Percentiles rank a stretch among this genome's conserved stretches.
phyloP scores from a whole-genome alignment of 2,113 vertebrate species.

The Pipra filicauda region DNA sequence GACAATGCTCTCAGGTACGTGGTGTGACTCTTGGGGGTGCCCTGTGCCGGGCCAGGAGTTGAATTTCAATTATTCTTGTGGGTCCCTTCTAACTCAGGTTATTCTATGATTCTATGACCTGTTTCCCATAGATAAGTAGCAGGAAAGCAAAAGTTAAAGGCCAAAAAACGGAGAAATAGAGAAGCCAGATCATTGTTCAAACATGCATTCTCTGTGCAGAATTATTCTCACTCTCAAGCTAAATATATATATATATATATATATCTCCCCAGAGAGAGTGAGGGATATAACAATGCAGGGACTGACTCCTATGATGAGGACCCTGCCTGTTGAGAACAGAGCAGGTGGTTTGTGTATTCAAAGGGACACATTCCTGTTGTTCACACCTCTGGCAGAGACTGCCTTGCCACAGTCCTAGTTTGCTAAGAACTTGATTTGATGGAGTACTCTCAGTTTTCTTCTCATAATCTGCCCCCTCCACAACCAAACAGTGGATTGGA shows the following conservation, averaged over 20 bases:
- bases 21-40: not conserved
- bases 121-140: not conserved
- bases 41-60: not conserved
- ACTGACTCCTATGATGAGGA: slow-evolving; percentile 7
- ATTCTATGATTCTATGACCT: not conserved
- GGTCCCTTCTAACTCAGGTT: not conserved
- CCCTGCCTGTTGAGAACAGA: slow-evolving; percentile 53
- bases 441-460: not conserved
- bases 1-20: not conserved
- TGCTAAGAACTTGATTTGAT: slow-evolving; percentile 22
- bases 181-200: not conserved
- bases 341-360: slow-evolving; percentile 70
- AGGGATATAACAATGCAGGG: not conserved
- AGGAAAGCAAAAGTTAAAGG: not conserved
- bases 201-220: not conserved
- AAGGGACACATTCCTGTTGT: slow-evolving; percentile 57
- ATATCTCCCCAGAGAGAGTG: not conserved
- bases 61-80: not conserved
- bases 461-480: not conserved
- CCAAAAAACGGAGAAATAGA: not conserved
- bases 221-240: not conserved
- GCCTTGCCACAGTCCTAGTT: slow-evolving; percentile 56
- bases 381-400: slow-evolving; percentile 69
- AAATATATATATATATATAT: not conserved
- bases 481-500: not conserved